phyloP scores from a whole-genome alignment of 2,888 invertebrate species.

The Netelia fuscicornis region DNA sequence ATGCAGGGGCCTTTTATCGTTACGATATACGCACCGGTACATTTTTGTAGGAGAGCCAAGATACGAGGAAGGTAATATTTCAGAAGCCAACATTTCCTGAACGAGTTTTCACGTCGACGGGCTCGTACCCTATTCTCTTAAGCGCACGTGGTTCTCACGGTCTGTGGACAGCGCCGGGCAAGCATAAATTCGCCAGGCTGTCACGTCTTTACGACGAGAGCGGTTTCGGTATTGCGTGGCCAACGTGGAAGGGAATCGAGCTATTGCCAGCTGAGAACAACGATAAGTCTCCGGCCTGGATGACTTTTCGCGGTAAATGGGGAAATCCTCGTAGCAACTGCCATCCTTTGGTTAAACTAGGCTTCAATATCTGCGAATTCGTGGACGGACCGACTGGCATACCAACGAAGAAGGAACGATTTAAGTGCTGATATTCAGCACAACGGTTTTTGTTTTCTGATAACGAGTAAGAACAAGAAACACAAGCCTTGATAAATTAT shows the following conservation, averaged over 20 bases:
- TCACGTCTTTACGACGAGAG: conserved; percentile 88
- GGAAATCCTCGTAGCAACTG: conserved; percentile 89
- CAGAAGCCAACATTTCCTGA: conserved; percentile 88
- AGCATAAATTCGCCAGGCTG: conserved; percentile 87
- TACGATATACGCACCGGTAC: conserved; percentile 86
- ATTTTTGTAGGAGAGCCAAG: conserved; percentile 87
- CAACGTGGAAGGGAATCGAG: conserved; percentile 88
- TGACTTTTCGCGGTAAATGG: conserved; percentile 89
- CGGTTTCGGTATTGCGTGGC: conserved; percentile 88
- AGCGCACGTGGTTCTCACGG: conserved; percentile 90
- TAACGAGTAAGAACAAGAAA: not conserved
- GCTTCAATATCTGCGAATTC: conserved; percentile 87
- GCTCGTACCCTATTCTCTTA: conserved; percentile 88
- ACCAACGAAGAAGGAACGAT: conserved; percentile 85
- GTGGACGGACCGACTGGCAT: conserved; percentile 89
- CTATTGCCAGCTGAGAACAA: conserved; percentile 79
- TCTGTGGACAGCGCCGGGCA: conserved; percentile 89
- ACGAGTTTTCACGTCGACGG: conserved; percentile 85
- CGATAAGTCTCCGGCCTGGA: conserved; percentile 86
- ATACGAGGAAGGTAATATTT: conserved; percentile 87
- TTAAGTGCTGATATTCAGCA: conserved; percentile 72
- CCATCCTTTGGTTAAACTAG: conserved; percentile 87
- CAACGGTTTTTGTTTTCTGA: not conserved
- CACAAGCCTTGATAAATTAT: not conserved
- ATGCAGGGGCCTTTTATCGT: conserved; percentile 88